Evolutionary conservation across 2,888 invertebrate genomes (phyloP).

Genomic region (Theodoxus fluviatilis): DNA sequence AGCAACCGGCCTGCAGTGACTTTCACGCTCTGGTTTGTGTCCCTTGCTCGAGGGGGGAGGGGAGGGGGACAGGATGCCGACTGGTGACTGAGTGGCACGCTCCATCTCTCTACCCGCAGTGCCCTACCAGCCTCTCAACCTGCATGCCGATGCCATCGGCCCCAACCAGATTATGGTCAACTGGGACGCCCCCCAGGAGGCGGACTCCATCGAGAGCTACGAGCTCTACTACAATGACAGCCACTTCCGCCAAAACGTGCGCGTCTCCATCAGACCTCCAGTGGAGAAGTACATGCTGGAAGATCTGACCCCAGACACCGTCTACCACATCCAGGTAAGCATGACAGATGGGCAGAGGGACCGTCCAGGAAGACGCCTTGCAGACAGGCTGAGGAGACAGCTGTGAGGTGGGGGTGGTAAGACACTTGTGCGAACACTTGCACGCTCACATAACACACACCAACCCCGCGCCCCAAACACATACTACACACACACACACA

Average conservation of each 20-base stretch:
- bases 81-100: not conserved
- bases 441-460: too few relatives aligned
- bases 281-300: constrained; percentile 77
- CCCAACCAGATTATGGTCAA: constrained; percentile 89
- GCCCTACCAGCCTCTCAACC: constrained; percentile 91
- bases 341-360: not conserved
- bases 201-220: constrained; percentile 92
- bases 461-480: too few relatives aligned
- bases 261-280: constrained; percentile 53
- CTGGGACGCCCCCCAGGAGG: constrained; percentile 84
- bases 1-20: too few relatives aligned
- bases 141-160: constrained; percentile 72
- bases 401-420: too few relatives aligned
- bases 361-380: too few relatives aligned
- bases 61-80: too few relatives aligned
- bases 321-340: constrained; percentile 89
- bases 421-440: too few relatives aligned
- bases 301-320: constrained; percentile 91
- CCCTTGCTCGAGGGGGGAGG: too few relatives aligned
- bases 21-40: too few relatives aligned
- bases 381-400: too few relatives aligned
- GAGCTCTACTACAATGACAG: constrained; percentile 90
- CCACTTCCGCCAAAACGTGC: constrained; percentile 51
- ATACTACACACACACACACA: constrained; percentile 6
- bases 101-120: constrained; percentile 71